These are phyloP conservation scores for Phenganax subtilis DNA, from an alignment of 92 coral and sea anemone species.

Conservation along the genomic window DNA sequence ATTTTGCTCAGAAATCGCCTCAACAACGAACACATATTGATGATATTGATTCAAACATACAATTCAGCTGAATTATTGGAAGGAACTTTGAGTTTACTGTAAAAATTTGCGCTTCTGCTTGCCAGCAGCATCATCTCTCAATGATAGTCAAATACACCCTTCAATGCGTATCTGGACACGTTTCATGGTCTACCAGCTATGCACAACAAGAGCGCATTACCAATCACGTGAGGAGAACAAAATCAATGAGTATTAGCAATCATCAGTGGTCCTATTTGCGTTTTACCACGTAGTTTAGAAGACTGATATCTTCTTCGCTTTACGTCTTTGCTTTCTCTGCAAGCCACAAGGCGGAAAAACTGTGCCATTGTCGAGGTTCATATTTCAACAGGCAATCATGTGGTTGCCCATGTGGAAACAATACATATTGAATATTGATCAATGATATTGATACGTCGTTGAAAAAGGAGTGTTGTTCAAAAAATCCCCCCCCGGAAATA, in stretches of 20 bases:
- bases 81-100: neutral
- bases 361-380: too few species aligned
- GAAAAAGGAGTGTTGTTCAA: neutral
- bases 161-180: neutral
- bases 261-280: too few species aligned
- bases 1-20: conserved; percentile 7
- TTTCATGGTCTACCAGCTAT: conserved; percentile 3
- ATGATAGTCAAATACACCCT: neutral
- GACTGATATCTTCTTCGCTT: too few species aligned
- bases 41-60: neutral
- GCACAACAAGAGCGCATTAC: neutral
- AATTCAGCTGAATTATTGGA: too few species aligned
- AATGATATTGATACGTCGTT: too few species aligned
- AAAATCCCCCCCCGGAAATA: neutral
- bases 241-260: neutral
- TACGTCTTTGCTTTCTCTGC: too few species aligned
- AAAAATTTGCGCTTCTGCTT: neutral
- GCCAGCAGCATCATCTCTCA: neutral
- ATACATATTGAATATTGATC: too few species aligned
- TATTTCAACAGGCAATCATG: too few species aligned
- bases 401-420: too few species aligned
- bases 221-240: neutral
- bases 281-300: too few species aligned
- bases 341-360: too few species aligned
- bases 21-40: conserved; percentile 18